Evolutionary conservation across 64 coral and sea anemone genomes (phyloP), one percentile per base, ranked within the genome.

Genomic region (Actinia equina): DNA sequence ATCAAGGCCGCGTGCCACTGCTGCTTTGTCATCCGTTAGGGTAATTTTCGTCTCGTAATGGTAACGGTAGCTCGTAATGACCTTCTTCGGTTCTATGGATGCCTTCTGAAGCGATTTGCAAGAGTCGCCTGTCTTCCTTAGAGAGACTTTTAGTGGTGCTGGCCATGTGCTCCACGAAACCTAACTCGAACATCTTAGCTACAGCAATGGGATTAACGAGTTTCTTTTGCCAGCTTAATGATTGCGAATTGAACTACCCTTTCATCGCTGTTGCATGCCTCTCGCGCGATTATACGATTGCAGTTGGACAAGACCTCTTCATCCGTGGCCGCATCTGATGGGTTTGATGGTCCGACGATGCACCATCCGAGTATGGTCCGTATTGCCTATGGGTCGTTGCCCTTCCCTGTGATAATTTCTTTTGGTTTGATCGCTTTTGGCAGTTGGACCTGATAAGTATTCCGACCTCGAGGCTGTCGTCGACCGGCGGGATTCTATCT

Each of bases 1-100:
- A 45, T 86, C 18, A 4, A 93, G 59, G 17, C 88, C 74, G 30
- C 17, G 58, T 27, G 67, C 44, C 3, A 87, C 92, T 27, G 44
- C 43, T 3, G 17, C 43, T 14, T 53, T 83, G 83, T 94, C 89
- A 43, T 86, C 71, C 2, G 87, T 63, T 3, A 94, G 71, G 19
- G 58, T 80, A 1, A 85, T 5, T 3, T 20, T 85, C 77, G 44
- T 79, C 17, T 23, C 46, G 80, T 26, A 89, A 10, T 8, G 92
- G 92, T 14, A 94, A 54, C 17, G 92, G 83, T 5, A 94, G 81
- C 17, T 93, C 87, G 17, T 93, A 93, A n/a, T 93, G 92, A 9
- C 92, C 83, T 55, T 89, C n/a, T n/a, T 86, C 57, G 85, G 54
- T 56, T 43, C 3, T 86, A 4, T 45, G n/a, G n/a, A 89, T 86